Conservation (phyloP, 2,888 invertebrate genomes). For the Brachylomia viminalis region DNA sequence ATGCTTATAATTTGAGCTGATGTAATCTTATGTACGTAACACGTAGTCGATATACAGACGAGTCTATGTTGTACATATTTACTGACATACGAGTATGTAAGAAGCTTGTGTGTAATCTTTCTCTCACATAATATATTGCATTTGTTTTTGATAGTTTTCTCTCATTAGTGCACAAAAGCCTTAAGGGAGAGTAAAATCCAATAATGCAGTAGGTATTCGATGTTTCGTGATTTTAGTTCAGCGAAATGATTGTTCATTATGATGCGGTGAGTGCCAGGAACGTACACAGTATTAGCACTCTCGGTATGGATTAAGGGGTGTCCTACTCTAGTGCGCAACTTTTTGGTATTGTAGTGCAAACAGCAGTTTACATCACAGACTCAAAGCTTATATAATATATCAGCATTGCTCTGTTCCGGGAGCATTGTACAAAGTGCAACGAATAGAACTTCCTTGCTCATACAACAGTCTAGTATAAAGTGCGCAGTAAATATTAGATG, state of each 20-base stretch:
- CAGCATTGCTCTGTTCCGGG: background rate
- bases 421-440: background rate
- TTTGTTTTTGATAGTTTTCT: conserved; percentile 34
- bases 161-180: conserved; percentile 15
- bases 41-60: no score
- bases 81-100: background rate
- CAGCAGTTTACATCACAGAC: background rate
- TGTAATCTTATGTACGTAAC: background rate
- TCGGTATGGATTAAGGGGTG: background rate
- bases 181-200: conserved; percentile 21
- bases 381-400: no score
- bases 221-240: background rate
- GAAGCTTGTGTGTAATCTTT: conserved; percentile 9
- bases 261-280: background rate
- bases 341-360: background rate
- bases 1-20: background rate
- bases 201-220: conserved; percentile 18
- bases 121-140: conserved; percentile 26
- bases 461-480: conserved; percentile 5
- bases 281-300: background rate
- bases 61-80: background rate
- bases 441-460: background rate
- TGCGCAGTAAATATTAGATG: conserved; percentile 30
- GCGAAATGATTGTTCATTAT: conserved; percentile 15
- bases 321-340: background rate